Evolutionary conservation across 2,113 vertebrate genomes (phyloP), one percentile per base, ranked within the genome.

Genomic region (Promerops cafer): DNA sequence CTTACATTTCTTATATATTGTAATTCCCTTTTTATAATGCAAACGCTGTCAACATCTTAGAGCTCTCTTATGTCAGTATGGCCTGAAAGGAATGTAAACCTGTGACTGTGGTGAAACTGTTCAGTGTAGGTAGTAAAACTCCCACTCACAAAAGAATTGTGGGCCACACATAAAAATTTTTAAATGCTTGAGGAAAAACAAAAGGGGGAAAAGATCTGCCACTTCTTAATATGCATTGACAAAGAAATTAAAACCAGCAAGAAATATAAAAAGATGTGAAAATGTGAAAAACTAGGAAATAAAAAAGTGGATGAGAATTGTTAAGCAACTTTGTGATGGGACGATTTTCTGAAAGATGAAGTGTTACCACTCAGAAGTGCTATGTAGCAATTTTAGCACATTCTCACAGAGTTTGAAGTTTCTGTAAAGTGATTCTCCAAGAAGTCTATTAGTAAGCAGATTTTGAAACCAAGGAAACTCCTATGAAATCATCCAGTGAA

Each of bases 71-170:
- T 22, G 31, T 80, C 61, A 85, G 53, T 20, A 57, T 35, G 31
- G 96, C 61, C 65, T 94, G 76, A 89, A 44, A 86, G 53, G n/a
- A 97, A 83, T 61, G 35, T 28, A 94, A 97, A 96, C 45, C 69
- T 44, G 21, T n/a, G 31, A 75, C 31, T 83, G 39, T 53, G n/a
- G 6, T 93, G 40, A 50, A 93, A 89, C 12, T 66, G n/a, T 61
- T 69, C 66, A 83, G 37, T 72, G 27, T 35, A 14, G 11, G 31
- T 30, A 57, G 12, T 81, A 83, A 63, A 84, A 90, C 5, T 74
- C 33, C 12, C 6, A 66, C 27, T 87, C n/a, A 45, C 3, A 5
- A 90, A 90, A 33, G 44, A 79, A 31, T 42, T 65, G 44, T 49
- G 19, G 16, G 15, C 9, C 26, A 59, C 2, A 28, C 10, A 33